Conservation (phyloP, 2,113 vertebrate species). For the Alouatta palliata region DNA sequence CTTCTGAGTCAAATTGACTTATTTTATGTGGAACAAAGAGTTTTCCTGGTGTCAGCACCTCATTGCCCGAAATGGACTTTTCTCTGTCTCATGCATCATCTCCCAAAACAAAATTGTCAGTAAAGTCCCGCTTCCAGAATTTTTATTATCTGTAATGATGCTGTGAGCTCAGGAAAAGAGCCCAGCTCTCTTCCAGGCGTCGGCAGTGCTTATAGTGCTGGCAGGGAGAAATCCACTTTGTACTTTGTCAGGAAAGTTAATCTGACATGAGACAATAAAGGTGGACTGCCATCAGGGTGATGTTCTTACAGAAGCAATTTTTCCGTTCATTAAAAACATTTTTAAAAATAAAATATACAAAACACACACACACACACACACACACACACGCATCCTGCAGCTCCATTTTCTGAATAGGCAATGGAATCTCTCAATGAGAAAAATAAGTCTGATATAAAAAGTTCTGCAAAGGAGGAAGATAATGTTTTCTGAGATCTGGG, state of each 20-base stretch:
- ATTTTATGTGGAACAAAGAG: slow-evolving; percentile 54
- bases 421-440: not conserved
- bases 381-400: not conserved
- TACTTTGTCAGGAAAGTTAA: not conserved
- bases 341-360: not conserved
- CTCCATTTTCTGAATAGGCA: not conserved
- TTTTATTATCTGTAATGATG: slow-evolving; percentile 12
- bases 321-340: not conserved
- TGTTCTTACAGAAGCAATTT: not conserved
- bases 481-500: not conserved
- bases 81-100: slow-evolving; percentile 44
- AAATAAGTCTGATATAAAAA: not conserved
- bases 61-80: slow-evolving; percentile 16
- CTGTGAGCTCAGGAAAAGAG: not conserved
- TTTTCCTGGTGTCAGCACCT: slow-evolving; percentile 61
- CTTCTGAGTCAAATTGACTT: slow-evolving; percentile 45
- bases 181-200: not conserved
- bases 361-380: not conserved
- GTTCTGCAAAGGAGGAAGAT: not conserved
- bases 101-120: slow-evolving; percentile 42
- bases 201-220: not conserved
- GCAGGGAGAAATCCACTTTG: not conserved
- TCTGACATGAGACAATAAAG: not conserved
- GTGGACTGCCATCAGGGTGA: not conserved
- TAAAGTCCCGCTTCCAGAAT: slow-evolving; percentile 8